Evolutionary conservation across 2,797 vertebrate species (phyloP).

Genomic region (Tolypeutes matacus): DNA sequence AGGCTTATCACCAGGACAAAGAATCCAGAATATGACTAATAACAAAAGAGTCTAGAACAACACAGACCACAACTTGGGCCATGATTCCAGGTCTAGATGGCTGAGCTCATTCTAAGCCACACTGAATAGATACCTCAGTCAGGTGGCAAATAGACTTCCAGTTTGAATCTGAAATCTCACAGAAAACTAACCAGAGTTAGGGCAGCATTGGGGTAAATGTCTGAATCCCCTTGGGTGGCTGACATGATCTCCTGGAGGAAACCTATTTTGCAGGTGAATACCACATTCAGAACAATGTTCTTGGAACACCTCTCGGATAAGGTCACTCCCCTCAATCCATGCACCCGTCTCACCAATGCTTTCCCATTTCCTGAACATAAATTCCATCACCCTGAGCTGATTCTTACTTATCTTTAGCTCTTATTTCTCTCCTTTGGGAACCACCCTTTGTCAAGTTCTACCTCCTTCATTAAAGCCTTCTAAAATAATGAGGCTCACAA

Average conservation of each 20-base stretch:
- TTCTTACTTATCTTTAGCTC: background rate
- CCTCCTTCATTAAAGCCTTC: background rate
- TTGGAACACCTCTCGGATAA: background rate
- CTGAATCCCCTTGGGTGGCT: background rate
- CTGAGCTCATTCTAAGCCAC: background rate
- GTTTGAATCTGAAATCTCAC: background rate
- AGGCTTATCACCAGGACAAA: background rate
- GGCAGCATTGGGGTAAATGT: background rate
- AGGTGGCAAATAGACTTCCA: background rate
- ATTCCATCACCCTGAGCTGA: background rate
- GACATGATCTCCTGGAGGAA: background rate
- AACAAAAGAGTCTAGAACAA: background rate
- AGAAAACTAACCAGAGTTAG: slow-evolving; percentile 45
- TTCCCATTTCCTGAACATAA: slow-evolving; percentile 31
- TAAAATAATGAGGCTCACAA: background rate
- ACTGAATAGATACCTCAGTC: background rate
- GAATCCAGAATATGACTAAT: background rate
- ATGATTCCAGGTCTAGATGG: background rate
- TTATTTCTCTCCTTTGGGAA: slow-evolving; percentile 3
- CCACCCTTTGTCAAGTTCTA: background rate
- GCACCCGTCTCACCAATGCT: background rate
- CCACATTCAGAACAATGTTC: background rate
- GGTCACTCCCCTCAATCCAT: background rate
- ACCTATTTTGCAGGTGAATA: background rate
- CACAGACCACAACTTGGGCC: background rate